Evolutionary conservation across 2,888 invertebrate species (phyloP), one percentile per base, ranked within the genome.

Genomic region (Drosophila paranaensis): DNA sequence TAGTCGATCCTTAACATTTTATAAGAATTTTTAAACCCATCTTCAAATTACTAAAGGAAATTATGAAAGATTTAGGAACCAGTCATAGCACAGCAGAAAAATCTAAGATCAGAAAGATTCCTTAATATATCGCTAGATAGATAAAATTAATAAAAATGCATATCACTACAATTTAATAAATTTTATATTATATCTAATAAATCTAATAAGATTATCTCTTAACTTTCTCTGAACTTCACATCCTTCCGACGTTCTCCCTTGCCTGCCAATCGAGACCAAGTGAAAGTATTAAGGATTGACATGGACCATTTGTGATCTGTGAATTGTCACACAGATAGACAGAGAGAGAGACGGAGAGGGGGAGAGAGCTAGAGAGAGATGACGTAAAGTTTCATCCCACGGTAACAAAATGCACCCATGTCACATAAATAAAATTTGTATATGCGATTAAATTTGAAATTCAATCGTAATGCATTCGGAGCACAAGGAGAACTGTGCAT

Each of bases 401-500:
- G 88, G 88, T 73, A 72, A 74, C 69, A 62, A 57, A 71, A 75
- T 82, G 84, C 89, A 86, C 86, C 86, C 86, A 89, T 86, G 86
- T 86, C 86, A 86, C 86, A 86, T 86, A 86, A 86, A 86, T 89
- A 86, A 86, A 86, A 86, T 86, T 86, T 86, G 90, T 86, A 84
- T 86, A 85, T 88, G 71, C 90, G 86, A 89, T 86, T 86, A 81
- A 85, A 85, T 89, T 85, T 78, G 86, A 89, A 86, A 89, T 89
- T 86, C 86, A 88, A 86, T 89, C 86, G 86, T 78, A 82, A 77
- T 88, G 89, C 89, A 89, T 75, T 77, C 58, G 14, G 42, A 63
- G 62, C 58, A 70, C 56, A 60, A 68, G 56, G 66, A 62, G 45
- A 70, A 51, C 62, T 67, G 58, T 51, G 56, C 51, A n/a, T 51